Evolutionary conservation across 2,888 invertebrate species (phyloP).

Genomic region (Corbicula japonica): DNA sequence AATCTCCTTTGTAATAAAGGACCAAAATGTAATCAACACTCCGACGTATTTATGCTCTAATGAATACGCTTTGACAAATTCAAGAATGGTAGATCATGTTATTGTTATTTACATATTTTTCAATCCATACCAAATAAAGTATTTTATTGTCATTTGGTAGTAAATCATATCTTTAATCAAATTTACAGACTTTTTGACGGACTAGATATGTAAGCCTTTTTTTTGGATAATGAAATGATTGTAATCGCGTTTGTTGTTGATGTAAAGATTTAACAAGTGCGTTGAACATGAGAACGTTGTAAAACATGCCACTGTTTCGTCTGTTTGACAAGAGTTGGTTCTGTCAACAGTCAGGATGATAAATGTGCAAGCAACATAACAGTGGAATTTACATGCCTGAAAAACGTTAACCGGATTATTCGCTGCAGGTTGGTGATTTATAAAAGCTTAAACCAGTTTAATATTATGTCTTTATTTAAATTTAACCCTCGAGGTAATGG

Average conservation of each 20-base stretch:
- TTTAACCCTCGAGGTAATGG: too few species aligned
- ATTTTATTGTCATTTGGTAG: not conserved
- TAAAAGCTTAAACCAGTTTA: too few species aligned
- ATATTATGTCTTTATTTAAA: too few species aligned
- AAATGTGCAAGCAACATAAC: too few species aligned
- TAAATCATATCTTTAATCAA: slow-evolving; percentile 8
- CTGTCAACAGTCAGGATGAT: too few species aligned
- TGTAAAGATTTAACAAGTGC: slow-evolving; percentile 6
- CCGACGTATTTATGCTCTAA: slow-evolving; percentile 14
- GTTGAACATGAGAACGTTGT: slow-evolving; percentile 12
- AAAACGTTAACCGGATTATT: too few species aligned
- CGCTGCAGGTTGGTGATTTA: too few species aligned
- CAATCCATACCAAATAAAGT: not conserved
- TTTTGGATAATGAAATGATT: too few species aligned
- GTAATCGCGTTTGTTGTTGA: too few species aligned
- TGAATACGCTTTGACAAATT: slow-evolving; percentile 1
- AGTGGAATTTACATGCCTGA: too few species aligned
- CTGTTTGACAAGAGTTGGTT: too few species aligned
- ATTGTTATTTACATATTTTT: slow-evolving; percentile 18
- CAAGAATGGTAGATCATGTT: not conserved
- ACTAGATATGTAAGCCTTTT: slow-evolving; percentile 15
- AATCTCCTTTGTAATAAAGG: not conserved
- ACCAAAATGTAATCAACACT: slow-evolving; percentile 28
- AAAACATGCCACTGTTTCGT: too few species aligned
- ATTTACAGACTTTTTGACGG: slow-evolving; percentile 5